A percentile compares a stretch with the other conserved stretches of the same genome.
Conservation (phyloP, 2,888 invertebrate species). For the Cheilosia scutellata region DNA sequence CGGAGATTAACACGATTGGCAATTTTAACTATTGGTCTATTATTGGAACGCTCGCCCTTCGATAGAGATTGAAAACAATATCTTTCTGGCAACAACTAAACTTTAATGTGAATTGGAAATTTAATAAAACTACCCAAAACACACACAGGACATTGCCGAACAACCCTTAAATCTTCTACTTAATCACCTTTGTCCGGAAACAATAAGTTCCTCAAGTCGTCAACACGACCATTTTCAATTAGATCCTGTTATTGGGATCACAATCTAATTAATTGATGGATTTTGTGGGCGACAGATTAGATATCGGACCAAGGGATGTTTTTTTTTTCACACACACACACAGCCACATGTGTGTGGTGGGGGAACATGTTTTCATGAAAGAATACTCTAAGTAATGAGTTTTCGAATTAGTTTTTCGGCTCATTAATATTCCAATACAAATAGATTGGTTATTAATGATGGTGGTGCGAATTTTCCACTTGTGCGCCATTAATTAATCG, state of each 20-base stretch:
- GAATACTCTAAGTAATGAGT: constrained; percentile 38
- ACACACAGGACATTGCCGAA: constrained; percentile 29
- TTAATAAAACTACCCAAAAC: constrained; percentile 38
- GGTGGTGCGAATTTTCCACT: neutral
- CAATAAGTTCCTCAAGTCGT: constrained; percentile 33
- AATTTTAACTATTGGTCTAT: constrained; percentile 26
- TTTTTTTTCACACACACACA: neutral
- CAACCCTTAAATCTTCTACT: constrained; percentile 59
- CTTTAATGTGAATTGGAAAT: constrained; percentile 58
- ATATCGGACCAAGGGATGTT: constrained; percentile 1
- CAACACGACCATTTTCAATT: constrained; percentile 67
- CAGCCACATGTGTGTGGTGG: too few relatives aligned
- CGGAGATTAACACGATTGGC: constrained; percentile 34
- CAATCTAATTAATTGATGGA: constrained; percentile 75
- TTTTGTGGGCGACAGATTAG: constrained; percentile 63
- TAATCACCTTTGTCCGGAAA: constrained; percentile 46
- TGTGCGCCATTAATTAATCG: neutral
- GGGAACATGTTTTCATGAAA: neutral
- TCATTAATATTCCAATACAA: constrained; percentile 15
- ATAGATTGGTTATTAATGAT: constrained; percentile 16
- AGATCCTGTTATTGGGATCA: constrained; percentile 63
- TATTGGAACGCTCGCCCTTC: constrained; percentile 30
- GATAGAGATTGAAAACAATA: constrained; percentile 26
- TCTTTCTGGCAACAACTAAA: constrained; percentile 23
- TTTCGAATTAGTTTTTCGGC: neutral